Conservation (phyloP, 2,797 vertebrate species). For the Prionace glauca region DNA sequence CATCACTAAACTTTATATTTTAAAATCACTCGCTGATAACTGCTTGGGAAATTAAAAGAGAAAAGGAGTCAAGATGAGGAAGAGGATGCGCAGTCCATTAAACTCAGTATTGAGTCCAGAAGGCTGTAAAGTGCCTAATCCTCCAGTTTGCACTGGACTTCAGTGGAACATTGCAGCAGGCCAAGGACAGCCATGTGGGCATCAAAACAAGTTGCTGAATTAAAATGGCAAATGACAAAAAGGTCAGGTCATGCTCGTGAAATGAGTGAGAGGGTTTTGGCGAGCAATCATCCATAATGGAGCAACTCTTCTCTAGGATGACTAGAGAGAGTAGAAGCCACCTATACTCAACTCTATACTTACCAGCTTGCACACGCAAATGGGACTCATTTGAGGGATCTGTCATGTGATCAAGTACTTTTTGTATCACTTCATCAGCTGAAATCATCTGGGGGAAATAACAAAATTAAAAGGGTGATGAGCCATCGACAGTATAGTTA, state of each 20-base stretch:
- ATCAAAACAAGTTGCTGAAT: too few species aligned
- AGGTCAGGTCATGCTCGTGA: too few species aligned
- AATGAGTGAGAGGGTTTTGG: too few species aligned
- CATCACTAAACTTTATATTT: neutral
- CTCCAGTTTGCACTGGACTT: too few species aligned
- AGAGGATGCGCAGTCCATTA: too few species aligned
- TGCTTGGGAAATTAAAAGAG: neutral
- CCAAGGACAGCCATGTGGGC: too few species aligned
- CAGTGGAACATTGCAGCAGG: too few species aligned
- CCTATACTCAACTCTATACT: slow-evolving; percentile 36
- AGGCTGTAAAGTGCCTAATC: too few species aligned
- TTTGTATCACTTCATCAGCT: slow-evolving; percentile 69
- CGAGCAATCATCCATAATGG: too few species aligned
- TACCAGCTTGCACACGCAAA: slow-evolving; percentile 64
- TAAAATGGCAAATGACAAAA: too few species aligned
- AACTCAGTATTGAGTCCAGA: too few species aligned
- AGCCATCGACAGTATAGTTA: neutral
- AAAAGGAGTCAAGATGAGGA: too few species aligned
- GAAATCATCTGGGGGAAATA: slow-evolving; percentile 59
- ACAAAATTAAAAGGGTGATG: neutral
- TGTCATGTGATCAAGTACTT: slow-evolving; percentile 83
- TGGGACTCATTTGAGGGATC: slow-evolving; percentile 66
- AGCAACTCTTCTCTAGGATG: neutral
- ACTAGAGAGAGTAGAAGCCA: neutral
- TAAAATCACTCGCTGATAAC: neutral